Percentiles rank a stretch among this genome's conserved stretches.
Evolutionary conservation across 2,797 vertebrate genomes (phyloP).

Genomic region (Acanthurus tractus): DNA sequence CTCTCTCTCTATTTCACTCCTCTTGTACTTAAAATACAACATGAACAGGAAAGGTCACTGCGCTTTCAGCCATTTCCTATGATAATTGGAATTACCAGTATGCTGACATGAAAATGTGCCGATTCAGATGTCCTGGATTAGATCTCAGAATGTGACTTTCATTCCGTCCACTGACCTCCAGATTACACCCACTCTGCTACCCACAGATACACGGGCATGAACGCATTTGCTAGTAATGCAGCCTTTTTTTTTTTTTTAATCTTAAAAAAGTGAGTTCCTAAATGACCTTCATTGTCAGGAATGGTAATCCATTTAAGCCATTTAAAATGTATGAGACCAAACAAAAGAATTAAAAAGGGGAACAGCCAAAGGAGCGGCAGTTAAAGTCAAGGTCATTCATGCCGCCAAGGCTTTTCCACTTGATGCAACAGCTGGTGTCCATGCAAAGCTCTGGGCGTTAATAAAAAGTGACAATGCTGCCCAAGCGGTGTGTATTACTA

Average conservation of each 20-base stretch:
- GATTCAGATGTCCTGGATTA: constrained; percentile 75
- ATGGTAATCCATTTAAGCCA: constrained; percentile 84
- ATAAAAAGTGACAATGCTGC: constrained; percentile 90
- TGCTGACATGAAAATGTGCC: constrained; percentile 54
- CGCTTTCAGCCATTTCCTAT: constrained; percentile 67
- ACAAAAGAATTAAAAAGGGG: constrained; percentile 83
- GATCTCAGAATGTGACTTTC: constrained; percentile 71
- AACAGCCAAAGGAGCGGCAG: constrained; percentile 78
- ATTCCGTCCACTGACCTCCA: constrained; percentile 53
- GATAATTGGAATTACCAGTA: constrained; percentile 54
- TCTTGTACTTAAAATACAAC: constrained; percentile 60
- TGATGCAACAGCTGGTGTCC: constrained; percentile 95
- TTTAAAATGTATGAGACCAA: constrained; percentile 88
- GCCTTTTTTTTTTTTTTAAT: constrained; percentile 33
- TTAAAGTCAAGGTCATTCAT: constrained; percentile 95
- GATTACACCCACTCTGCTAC: constrained; percentile 61
- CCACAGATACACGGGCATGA: constrained; percentile 20
- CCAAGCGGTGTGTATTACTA: constrained; percentile 86
- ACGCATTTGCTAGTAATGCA: constrained; percentile 32
- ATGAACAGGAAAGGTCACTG: constrained; percentile 77
- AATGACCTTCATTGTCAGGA: constrained; percentile 82
- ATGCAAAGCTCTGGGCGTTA: constrained; percentile 90
- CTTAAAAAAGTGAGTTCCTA: constrained; percentile 70
- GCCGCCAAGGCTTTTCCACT: constrained; percentile 89
- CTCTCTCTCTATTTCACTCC: constrained; percentile 35